Conservation (phyloP, 2,113 vertebrate species). For the Otocyon megalotis region DNA sequence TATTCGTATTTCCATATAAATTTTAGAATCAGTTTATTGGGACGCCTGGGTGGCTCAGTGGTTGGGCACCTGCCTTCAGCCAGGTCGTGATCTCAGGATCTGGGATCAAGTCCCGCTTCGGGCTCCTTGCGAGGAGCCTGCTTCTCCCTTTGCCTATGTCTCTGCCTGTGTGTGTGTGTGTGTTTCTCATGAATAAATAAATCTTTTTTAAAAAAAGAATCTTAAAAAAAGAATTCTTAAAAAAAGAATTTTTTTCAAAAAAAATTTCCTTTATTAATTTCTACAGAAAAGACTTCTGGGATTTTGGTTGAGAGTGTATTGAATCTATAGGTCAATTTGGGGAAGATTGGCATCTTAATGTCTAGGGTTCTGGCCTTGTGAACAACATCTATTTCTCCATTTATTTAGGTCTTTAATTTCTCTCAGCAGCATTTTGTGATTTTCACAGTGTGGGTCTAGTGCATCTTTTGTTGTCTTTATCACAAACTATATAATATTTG, state of each 20-base stretch:
- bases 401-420: conserved; percentile 28
- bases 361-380: background rate
- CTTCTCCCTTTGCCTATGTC: too few relatives aligned
- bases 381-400: background rate
- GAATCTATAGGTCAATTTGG: background rate
- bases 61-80: too few relatives aligned
- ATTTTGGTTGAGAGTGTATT: background rate
- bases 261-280: background rate
- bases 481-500: background rate
- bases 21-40: background rate
- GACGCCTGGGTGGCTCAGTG: too few relatives aligned
- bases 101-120: too few relatives aligned
- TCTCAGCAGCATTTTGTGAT: background rate
- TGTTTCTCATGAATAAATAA: too few relatives aligned
- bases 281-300: background rate
- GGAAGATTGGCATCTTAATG: background rate
- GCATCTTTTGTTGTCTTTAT: background rate
- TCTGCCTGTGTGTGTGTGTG: too few relatives aligned
- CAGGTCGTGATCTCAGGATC: too few relatives aligned
- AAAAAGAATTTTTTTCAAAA: too few relatives aligned
- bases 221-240: too few relatives aligned
- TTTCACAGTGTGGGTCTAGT: background rate
- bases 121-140: too few relatives aligned
- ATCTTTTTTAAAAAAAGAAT: too few relatives aligned
- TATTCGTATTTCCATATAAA: background rate